Percentiles rank a stretch among this genome's conserved stretches.
phyloP scores from a whole-genome alignment of 2,888 invertebrate species.

The Drosophila neotestacea region DNA sequence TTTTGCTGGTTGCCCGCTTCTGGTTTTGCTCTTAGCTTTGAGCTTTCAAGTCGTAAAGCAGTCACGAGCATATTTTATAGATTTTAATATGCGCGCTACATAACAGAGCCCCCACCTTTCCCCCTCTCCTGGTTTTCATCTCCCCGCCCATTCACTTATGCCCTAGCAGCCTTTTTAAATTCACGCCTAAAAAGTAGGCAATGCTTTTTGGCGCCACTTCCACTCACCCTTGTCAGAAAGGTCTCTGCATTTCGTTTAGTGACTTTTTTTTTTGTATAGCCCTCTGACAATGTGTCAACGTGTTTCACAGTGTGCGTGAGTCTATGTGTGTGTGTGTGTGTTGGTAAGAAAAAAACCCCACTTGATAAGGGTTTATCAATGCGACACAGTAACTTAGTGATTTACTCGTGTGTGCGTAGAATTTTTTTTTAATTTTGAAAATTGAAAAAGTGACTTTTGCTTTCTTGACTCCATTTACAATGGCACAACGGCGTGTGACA shows the following conservation, averaged over 20 bases:
- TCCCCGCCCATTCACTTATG: slow-evolving; percentile 17
- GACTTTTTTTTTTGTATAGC: slow-evolving; percentile 68
- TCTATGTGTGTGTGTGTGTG: slow-evolving; percentile 20
- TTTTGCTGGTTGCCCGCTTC: slow-evolving; percentile 60
- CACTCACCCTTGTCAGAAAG: slow-evolving; percentile 70
- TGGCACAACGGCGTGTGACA: slow-evolving; percentile 52
- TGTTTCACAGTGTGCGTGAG: slow-evolving; percentile 38
- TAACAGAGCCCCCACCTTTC: slow-evolving; percentile 36
- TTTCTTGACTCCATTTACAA: slow-evolving; percentile 70
- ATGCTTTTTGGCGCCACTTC: slow-evolving; percentile 50
- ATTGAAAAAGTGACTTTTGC: slow-evolving; percentile 84
- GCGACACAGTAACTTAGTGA: slow-evolving; percentile 81
- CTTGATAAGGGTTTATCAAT: slow-evolving; percentile 82
- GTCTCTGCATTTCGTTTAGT: slow-evolving; percentile 70
- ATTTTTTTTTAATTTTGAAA: slow-evolving; percentile 76
- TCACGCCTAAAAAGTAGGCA: slow-evolving; percentile 74
- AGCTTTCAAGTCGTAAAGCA: slow-evolving; percentile 76
- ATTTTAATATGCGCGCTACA: slow-evolving; percentile 82
- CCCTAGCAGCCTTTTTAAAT: slow-evolving; percentile 62
- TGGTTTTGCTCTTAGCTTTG: slow-evolving; percentile 64
- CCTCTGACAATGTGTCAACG: slow-evolving; percentile 81
- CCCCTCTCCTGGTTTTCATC: slow-evolving; percentile 2
- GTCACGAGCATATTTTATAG: slow-evolving; percentile 77
- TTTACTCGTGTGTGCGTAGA: slow-evolving; percentile 74
- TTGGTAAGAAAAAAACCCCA: slow-evolving; percentile 52